Base-by-base conservation (phyloP, 2,888 invertebrate species). In the Epinotia nisella region DNA sequence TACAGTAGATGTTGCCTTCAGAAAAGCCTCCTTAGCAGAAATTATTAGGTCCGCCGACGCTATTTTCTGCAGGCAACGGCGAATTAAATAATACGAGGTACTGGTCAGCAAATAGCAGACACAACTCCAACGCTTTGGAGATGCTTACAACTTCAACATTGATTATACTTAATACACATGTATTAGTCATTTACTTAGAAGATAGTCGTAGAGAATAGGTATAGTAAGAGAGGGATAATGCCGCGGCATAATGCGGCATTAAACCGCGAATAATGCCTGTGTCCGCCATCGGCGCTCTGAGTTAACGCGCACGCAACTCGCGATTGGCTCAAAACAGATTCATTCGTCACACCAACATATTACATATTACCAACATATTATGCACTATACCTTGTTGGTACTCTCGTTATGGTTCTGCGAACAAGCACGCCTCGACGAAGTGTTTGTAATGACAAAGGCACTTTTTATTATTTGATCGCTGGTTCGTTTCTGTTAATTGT, bases 401-500 rank as follows among this genome's bases (percentile, higher is more conserved):
- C 62, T 49, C 49, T 53, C 51, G 51, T 72, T 84, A 84, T 84
- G 80, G 84, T 90, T 89, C 90, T 90, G 82, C 87, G 90, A 90
- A 90, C 80, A 79, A 82, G 79, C 60, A 65, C 73, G 55, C 81
- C 77, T 80, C 79, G 80, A 78, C 76, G 78, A 82, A 83, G 86
- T 87, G 89, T 86, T 90, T 89, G 86, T 89, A 87, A 90, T 90
- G 90, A 92, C 91, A 92, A 92, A 92, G 83, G 87, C 82, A 85
- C 82, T 90, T 92, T 91, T 91, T 90, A 90, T 89, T 91, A 91
- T 92, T 91, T 90, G 90, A 92, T 92, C 88, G 88, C 83, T 87
- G 84, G 88, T 86, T 90, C 90, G 89, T 91, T 91, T 87, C 86
- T 86, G 86, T 89, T 90, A 91, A 92, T 92, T 92, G 92, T 91